These are phyloP conservation scores for Steinernema carpocapsae DNA, from an alignment of 2,888 invertebrate species.

Conservation along the genomic window DNA sequence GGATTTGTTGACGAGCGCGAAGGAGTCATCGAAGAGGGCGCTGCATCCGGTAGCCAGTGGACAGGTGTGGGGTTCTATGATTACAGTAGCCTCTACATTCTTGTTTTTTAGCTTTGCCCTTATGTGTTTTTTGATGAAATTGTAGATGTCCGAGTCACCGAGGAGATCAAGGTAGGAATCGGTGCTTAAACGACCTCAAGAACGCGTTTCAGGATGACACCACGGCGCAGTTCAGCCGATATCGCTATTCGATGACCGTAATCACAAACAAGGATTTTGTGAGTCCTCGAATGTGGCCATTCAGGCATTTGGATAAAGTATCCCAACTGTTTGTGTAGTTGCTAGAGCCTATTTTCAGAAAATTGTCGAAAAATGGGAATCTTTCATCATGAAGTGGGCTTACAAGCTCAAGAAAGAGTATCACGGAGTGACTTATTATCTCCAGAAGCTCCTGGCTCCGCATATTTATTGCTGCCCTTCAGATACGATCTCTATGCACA, in stretches of 20 bases:
- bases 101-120: not conserved
- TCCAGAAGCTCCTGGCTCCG: constrained; percentile 54
- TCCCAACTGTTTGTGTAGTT: too few species aligned
- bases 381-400: constrained; percentile 46
- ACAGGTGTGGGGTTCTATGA: not conserved
- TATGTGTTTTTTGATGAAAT: constrained; percentile 52
- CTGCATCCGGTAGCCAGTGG: constrained; percentile 14
- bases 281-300: constrained; percentile 45
- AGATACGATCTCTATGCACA: constrained; percentile 9
- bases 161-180: constrained; percentile 32
- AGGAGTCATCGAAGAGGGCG: constrained; percentile 19
- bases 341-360: constrained; percentile 35
- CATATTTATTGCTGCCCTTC: constrained; percentile 36
- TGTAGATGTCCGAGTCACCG: constrained; percentile 46
- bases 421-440: constrained; percentile 56
- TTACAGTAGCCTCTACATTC: not conserved
- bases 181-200: not conserved
- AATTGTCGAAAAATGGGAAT: constrained; percentile 42
- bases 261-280: constrained; percentile 53
- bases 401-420: constrained; percentile 48
- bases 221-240: not conserved
- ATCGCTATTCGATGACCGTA: constrained; percentile 44
- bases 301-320: constrained; percentile 37
- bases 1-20: not conserved
- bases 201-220: not conserved